phyloP scores from a whole-genome alignment of 2,113 vertebrate genomes.

The Nycticebus coucang region DNA sequence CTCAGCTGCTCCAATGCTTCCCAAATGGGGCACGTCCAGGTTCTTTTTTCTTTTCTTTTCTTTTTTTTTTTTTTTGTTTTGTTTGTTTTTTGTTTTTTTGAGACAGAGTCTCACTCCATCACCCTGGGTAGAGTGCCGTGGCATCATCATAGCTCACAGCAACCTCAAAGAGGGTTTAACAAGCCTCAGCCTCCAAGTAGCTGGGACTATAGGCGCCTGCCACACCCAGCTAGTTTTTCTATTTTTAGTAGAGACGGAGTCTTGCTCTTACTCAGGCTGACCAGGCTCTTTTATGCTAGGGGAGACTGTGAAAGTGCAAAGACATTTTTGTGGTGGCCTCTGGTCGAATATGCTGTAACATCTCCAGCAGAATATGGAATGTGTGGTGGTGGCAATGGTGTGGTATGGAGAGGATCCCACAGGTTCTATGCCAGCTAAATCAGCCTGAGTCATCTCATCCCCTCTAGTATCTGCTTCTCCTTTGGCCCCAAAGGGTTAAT shows the following conservation, averaged over 20 bases:
- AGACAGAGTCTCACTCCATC: no score
- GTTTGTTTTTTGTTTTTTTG: no score
- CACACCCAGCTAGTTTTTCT: no score
- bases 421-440: background rate
- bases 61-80: no score
- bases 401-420: background rate
- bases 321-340: background rate
- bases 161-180: no score
- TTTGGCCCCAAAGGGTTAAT: background rate
- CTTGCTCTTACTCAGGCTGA: no score
- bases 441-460: background rate
- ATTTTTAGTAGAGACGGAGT: no score
- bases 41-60: background rate
- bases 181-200: no score
- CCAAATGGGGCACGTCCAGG: background rate
- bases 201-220: no score
- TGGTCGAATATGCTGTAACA: fast-evolving
- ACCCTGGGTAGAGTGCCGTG: no score
- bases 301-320: background rate
- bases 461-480: background rate
- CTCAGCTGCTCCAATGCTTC: background rate
- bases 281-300: background rate
- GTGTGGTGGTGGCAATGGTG: background rate
- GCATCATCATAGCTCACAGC: no score
- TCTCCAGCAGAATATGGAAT: background rate